phyloP scores from a whole-genome alignment of 2,888 invertebrate species.

The Gnatocerus cornutus region DNA sequence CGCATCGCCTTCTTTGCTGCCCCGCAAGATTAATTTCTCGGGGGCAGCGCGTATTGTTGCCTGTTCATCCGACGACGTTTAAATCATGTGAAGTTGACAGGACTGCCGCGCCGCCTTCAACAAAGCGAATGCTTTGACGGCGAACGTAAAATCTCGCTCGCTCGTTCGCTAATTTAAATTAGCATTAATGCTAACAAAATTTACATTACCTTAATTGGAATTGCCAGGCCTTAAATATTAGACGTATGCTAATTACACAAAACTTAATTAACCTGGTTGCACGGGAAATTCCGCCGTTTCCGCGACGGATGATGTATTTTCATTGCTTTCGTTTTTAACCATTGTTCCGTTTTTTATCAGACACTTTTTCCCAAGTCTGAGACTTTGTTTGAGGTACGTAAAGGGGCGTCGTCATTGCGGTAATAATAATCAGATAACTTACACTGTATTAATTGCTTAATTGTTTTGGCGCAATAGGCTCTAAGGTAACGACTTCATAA shows the following conservation, averaged over 20 bases:
- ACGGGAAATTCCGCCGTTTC: conserved; percentile 7
- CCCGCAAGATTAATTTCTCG: conserved; percentile 33
- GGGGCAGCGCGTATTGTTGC: conserved; percentile 31
- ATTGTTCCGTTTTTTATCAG: background rate
- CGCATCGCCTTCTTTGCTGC: conserved; percentile 7
- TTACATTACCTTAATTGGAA: conserved; percentile 41
- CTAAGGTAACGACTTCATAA: too few relatives aligned
- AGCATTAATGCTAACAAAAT: conserved; percentile 38
- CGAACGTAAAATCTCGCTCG: conserved; percentile 30
- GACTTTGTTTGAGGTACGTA: too few relatives aligned
- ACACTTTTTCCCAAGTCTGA: too few relatives aligned
- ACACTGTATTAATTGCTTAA: too few relatives aligned
- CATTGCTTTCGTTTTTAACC: conserved; percentile 17
- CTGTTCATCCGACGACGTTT: conserved; percentile 23
- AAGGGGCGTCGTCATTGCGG: too few relatives aligned
- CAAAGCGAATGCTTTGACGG: conserved; percentile 27
- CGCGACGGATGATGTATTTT: conserved; percentile 6
- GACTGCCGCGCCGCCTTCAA: conserved; percentile 29
- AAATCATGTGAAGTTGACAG: conserved; percentile 31
- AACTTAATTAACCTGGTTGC: conserved; percentile 37
- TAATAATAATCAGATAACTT: too few relatives aligned
- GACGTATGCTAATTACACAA: conserved; percentile 40
- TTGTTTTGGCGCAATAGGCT: too few relatives aligned
- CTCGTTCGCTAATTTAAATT: conserved; percentile 38
- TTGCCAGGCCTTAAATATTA: conserved; percentile 35